Conservation (phyloP, 2,888 invertebrate species). For the Leptopterna dolabrata region DNA sequence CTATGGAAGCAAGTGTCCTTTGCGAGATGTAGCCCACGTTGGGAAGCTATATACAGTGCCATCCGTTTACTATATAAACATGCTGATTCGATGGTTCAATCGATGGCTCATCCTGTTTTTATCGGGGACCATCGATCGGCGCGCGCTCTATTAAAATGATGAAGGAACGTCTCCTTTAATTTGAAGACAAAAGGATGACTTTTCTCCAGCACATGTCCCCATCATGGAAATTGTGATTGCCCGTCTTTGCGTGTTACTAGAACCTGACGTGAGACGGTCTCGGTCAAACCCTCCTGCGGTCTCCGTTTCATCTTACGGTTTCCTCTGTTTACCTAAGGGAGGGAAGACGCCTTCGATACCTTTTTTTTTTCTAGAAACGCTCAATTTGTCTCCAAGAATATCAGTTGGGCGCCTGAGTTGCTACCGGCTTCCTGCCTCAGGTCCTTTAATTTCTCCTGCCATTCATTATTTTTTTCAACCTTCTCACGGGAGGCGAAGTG, state of each 20-base stretch:
- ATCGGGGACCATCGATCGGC: not conserved
- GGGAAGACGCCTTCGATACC: not conserved
- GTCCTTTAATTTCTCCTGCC: not conserved
- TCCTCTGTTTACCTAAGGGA: not conserved
- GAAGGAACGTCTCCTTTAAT: not conserved
- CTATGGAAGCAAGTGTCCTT: no score
- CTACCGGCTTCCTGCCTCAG: not conserved
- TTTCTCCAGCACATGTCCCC: not conserved
- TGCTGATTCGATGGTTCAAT: no score
- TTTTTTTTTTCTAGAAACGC: not conserved
- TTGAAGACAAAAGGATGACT: not conserved
- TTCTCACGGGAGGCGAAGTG: not conserved
- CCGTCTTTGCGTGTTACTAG: not conserved
- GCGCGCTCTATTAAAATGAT: not conserved
- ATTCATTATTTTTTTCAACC: not conserved
- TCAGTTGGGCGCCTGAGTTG: not conserved
- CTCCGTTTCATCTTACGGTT: not conserved
- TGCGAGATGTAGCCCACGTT: no score
- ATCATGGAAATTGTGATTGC: not conserved
- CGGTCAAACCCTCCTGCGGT: not conserved
- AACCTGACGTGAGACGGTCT: not conserved
- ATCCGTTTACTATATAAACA: no score
- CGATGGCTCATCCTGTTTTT: no score
- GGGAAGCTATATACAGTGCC: no score
- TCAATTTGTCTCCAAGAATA: not conserved